Conservation (phyloP, 2,797 vertebrate genomes). For the Sorex maritimensis region DNA sequence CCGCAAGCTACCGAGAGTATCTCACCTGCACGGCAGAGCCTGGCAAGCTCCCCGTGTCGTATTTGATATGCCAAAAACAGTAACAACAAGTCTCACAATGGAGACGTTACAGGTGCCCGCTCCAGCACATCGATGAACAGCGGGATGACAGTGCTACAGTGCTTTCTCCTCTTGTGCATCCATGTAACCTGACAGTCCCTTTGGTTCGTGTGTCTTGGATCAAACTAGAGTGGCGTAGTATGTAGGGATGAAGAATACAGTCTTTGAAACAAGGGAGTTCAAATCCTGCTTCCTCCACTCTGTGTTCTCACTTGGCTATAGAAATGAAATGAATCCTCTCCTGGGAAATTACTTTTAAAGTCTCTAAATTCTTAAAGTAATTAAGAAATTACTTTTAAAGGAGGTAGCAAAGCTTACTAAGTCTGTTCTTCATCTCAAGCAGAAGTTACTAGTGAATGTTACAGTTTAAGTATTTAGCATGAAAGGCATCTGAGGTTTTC, state of each 20-base stretch:
- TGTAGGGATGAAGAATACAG: neutral
- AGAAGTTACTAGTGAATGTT: neutral
- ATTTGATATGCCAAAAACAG: too few relatives aligned
- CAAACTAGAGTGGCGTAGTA: neutral
- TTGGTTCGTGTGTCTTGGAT: neutral
- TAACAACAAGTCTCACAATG: too few relatives aligned
- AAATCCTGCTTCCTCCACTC: too few relatives aligned
- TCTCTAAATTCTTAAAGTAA: too few relatives aligned
- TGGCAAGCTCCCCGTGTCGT: too few relatives aligned
- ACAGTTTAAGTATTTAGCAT: neutral
- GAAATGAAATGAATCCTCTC: neutral
- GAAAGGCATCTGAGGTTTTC: neutral
- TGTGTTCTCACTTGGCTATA: neutral
- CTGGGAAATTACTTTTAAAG: slow-evolving; percentile 17
- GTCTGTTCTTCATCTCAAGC: slow-evolving; percentile 13
- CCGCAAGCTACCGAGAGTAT: too few relatives aligned
- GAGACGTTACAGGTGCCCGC: too few relatives aligned
- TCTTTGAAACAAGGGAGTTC: neutral
- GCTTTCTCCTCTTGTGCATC: too few relatives aligned
- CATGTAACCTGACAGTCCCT: neutral
- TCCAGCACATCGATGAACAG: too few relatives aligned
- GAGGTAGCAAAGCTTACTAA: neutral
- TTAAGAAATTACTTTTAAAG: slow-evolving; percentile 12
- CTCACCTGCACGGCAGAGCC: too few relatives aligned
- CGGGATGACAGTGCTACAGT: too few relatives aligned